Evolutionary conservation across 2,888 invertebrate genomes (phyloP).

Genomic region (Pollenia griseotomentosa): DNA sequence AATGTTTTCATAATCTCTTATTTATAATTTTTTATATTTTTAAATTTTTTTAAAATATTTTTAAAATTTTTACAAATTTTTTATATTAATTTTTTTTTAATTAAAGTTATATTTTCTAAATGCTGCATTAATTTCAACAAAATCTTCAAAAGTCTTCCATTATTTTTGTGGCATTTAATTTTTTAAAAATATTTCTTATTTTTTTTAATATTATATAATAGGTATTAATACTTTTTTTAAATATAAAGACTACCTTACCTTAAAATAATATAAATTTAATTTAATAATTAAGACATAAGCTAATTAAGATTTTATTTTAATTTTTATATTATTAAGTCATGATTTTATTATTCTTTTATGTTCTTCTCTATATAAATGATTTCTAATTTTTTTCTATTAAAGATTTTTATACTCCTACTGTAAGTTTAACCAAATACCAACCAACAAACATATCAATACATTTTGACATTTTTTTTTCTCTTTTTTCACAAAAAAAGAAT

Average conservation of each 20-base stretch:
- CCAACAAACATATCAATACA: no score
- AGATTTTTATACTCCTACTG: no score
- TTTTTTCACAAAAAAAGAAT: no score
- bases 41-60: not conserved
- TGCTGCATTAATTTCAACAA: slow-evolving; percentile 72
- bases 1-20: not conserved
- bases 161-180: slow-evolving; percentile 63
- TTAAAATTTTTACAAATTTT: slow-evolving; percentile 10
- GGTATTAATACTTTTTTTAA: not conserved
- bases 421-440: no score
- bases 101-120: slow-evolving; percentile 3
- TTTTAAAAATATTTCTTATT: not conserved
- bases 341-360: no score
- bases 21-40: not conserved
- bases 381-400: no score
- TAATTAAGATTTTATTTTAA: no score
- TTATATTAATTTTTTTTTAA: slow-evolving; percentile 34
- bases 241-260: slow-evolving; percentile 6
- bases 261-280: no score
- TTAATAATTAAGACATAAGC: no score
- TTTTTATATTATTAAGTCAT: no score
- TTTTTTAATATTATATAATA: slow-evolving; percentile 15
- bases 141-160: slow-evolving; percentile 76
- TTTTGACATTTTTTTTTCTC: no score
- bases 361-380: no score